Percentiles rank a stretch among this genome's conserved stretches.
These are phyloP conservation scores for Sesamia nonagrioides DNA, from an alignment of 1,140 invertebrate genomes.

Conservation along the genomic window DNA sequence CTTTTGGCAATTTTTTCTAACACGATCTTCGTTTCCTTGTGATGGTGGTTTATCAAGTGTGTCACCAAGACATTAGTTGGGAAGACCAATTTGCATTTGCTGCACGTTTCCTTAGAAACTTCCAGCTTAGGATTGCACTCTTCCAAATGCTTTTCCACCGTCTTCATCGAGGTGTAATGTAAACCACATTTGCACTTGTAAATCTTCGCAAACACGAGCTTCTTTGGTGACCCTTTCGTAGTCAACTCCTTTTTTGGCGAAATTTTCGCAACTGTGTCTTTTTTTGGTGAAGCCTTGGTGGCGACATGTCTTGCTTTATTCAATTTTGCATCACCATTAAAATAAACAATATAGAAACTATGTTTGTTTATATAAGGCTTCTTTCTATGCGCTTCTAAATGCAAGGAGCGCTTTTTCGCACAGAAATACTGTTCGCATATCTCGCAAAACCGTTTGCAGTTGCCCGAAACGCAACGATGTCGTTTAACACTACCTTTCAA, in stretches of 20 bases:
- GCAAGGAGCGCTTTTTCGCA: neutral
- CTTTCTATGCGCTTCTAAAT: neutral
- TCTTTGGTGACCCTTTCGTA: neutral
- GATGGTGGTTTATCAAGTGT: conserved; percentile 56
- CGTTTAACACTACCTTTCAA: neutral
- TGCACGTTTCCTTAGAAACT: conserved; percentile 52
- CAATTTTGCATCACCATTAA: neutral
- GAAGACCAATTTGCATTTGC: conserved; percentile 54
- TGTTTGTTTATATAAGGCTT: neutral
- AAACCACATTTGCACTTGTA: conserved; percentile 54
- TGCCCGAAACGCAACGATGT: neutral
- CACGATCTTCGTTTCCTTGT: conserved; percentile 10
- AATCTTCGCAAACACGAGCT: neutral
- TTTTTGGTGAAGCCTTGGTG: too few species aligned
- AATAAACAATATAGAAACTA: neutral
- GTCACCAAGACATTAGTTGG: conserved; percentile 53
- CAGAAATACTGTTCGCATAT: conserved; percentile 10
- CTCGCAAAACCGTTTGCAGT: neutral
- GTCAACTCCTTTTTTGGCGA: neutral
- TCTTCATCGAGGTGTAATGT: conserved; percentile 47
- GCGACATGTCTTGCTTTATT: neutral
- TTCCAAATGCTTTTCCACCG: conserved; percentile 46
- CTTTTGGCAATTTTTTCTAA: neutral
- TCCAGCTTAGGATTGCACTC: conserved; percentile 6
- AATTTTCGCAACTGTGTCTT: neutral